Conservation (phyloP, 2,113 vertebrate species). For the Pogonocichla stellata region DNA sequence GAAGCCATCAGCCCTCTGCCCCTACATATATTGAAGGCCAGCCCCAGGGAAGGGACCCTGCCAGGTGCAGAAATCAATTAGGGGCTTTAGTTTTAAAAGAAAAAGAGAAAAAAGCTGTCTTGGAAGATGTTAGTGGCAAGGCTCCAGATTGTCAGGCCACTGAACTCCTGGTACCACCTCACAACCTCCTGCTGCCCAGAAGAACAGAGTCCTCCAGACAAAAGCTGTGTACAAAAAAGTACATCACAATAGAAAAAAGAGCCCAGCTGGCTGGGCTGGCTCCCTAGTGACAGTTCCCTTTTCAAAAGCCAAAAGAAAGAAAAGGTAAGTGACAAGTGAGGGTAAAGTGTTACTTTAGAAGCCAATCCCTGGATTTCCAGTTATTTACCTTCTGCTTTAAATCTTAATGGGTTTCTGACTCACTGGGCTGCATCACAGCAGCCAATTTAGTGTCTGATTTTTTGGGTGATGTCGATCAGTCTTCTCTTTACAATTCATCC, state of each 20-base stretch:
- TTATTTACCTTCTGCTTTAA: slow-evolving; percentile 56
- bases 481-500: slow-evolving; percentile 87
- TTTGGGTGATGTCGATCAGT: slow-evolving; percentile 5
- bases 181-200: slow-evolving; percentile 46
- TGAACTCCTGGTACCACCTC: background rate
- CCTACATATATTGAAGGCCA: background rate
- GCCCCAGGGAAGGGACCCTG: slow-evolving; percentile 12
- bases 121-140: slow-evolving; percentile 51
- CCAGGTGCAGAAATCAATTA: slow-evolving; percentile 26
- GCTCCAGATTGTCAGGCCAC: background rate
- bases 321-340: slow-evolving; percentile 42
- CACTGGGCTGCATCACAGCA: slow-evolving; percentile 20
- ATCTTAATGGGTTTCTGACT: slow-evolving; percentile 58
- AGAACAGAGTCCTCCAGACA: slow-evolving; percentile 39
- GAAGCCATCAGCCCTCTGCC: background rate
- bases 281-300: slow-evolving; percentile 60
- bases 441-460: slow-evolving; percentile 65
- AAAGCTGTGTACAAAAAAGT: slow-evolving; percentile 68
- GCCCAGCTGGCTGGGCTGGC: slow-evolving; percentile 45
- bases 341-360: slow-evolving; percentile 53
- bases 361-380: slow-evolving; percentile 66
- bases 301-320: slow-evolving; percentile 41
- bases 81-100: background rate
- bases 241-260: slow-evolving; percentile 56
- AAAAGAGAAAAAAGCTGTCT: background rate